Base-by-base conservation (phyloP, 2,113 vertebrate species). In the Prionailurus viverrinus region DNA sequence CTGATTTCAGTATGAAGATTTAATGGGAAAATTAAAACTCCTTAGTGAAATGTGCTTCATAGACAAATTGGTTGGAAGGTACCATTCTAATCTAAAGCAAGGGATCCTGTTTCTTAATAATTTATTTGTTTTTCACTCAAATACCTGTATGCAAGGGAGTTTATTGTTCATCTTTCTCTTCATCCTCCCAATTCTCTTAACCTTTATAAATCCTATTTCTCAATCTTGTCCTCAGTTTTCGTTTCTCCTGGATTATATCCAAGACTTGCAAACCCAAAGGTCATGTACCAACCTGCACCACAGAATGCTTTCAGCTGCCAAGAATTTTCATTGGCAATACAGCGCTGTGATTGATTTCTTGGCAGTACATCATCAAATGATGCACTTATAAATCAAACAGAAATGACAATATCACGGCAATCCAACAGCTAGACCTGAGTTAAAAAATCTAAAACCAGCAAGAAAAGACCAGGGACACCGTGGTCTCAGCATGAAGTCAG, bases 261-360 rank as follows among this genome's bases (percentile, higher is more conserved):
- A 98, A 95, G 79, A 58, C 53, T 97, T 97, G 36, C 83, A 97
- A 95, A 95, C 76, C 51, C 76, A 95, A 94, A 96, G 92, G 96
- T 97, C 97, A 96, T 91, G 95, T 83, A 91, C 73, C 88, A 95
- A 96, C 90, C 79, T 94, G 97, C 71, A 82, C 45, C 65, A 94
- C 8, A 86, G 69, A 95, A 91, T 19, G 41, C 76, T 68, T 58
- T 65, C 66, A 36, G 66, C 73, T 92, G 81, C 90, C 95, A 91
- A 82, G 82, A 95, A 94, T 73, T 58, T 81, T 83, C 89, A 96
- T 0, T 94, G 90, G 89, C 83, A 96, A 71, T 51, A 58, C 55
- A 91, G 81, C 88, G 84, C 55, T 92, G 84, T 86, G 90, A 94
- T 0, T 95, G 92, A 82, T 88, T 95, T 95, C 95, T 81, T 96